Base-by-base conservation (phyloP, 2,888 invertebrate species). In the Pachymerium ferrugineum region DNA sequence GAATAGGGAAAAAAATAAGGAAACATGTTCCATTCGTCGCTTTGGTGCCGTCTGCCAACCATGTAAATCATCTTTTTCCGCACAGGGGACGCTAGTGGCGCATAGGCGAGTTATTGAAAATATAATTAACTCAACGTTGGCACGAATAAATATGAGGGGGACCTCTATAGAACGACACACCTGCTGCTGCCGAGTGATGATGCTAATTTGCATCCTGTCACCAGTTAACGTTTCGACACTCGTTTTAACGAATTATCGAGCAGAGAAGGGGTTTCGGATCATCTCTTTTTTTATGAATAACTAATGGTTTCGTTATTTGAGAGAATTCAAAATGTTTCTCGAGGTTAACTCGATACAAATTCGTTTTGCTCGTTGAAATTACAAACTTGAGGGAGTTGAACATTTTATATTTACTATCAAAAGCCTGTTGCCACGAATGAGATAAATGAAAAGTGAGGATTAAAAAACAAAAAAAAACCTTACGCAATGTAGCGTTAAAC, bases 91-190 rank as follows among this genome's bases (percentile, higher is more conserved):
- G 68, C 29, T 68, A 31, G 68, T 68, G 68, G 68, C 68, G 29
- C 68, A 68, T 68, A 31, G 31, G 68, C 68, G 29, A 68, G 68
- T 68, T 68, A 68, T 68, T 68, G 68, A 68, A 68, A 68, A 68
- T 68, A 68, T 68, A 68, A 68, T 68, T 68, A 68, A 68, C 29
- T 68, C 29, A 68, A 31, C 68, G 67, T 31, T 68, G 29, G 29
- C 28, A 31, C 31, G 68, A 68, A 68, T 68, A 68, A 68, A 68
- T 68, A 68, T 29, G 29, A 31, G 29, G 68, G 14, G 68, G 68
- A 54, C 47, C 47, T 54, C 47, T 19, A 6, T 54, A 16, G 19
- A 54, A 54, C 19, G 19, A 54, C 47, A 22, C 47, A 54, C 47
- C 47, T 54, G 47, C 47, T 54, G 47, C 47, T 54, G 47, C 47